Evolutionary conservation across 2,113 vertebrate species (phyloP).

Genomic region (Eubucco bourcierii): DNA sequence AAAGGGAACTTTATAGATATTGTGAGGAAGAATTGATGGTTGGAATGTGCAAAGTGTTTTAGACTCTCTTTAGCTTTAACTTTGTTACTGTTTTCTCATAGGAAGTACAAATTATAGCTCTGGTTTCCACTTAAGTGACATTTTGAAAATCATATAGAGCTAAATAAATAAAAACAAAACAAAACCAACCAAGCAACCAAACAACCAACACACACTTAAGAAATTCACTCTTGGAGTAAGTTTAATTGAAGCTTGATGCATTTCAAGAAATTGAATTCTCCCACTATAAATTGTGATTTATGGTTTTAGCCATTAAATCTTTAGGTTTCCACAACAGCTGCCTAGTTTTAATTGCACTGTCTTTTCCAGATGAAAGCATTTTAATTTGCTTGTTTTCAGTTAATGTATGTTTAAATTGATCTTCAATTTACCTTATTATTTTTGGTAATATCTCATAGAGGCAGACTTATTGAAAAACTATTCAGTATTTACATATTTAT

Average conservation of each 20-base stretch:
- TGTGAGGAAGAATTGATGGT: neutral
- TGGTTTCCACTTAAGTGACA: neutral
- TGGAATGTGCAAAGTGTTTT: neutral
- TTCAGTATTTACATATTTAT: conserved; percentile 13
- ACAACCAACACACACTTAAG: neutral
- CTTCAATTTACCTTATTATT: neutral
- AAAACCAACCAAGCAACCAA: neutral
- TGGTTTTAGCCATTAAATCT: neutral
- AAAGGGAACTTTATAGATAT: neutral
- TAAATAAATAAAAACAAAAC: neutral
- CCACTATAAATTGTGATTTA: conserved; percentile 45
- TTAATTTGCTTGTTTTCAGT: neutral
- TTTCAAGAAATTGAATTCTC: conserved; percentile 14
- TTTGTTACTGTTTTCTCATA: neutral
- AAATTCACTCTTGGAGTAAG: neutral
- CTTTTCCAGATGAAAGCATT: conserved; percentile 13
- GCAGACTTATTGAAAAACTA: neutral
- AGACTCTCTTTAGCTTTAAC: neutral
- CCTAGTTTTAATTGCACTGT: conserved; percentile 16
- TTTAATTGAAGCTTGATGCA: conserved; percentile 21
- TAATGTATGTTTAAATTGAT: neutral
- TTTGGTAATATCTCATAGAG: neutral
- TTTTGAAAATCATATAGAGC: neutral
- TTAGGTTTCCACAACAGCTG: conserved; percentile 21
- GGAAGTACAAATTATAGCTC: neutral